Percentiles rank a stretch among this genome's conserved stretches.
These are phyloP conservation scores for Athalia cordata DNA, from an alignment of 2,888 invertebrate species.

Conservation along the genomic window DNA sequence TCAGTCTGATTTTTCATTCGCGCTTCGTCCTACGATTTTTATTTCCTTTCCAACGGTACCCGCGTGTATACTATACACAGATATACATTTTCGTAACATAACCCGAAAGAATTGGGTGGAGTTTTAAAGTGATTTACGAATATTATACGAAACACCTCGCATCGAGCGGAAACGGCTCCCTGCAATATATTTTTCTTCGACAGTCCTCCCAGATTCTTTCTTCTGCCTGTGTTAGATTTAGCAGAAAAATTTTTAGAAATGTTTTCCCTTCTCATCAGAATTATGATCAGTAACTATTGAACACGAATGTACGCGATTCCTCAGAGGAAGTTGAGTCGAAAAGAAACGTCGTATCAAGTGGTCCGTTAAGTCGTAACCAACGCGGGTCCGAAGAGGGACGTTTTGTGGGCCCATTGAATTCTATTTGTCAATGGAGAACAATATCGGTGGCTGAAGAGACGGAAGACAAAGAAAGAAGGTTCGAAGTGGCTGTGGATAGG, in stretches of 20 bases:
- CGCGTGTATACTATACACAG: background rate
- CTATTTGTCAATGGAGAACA: constrained; percentile 68
- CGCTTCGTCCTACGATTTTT: constrained; percentile 16
- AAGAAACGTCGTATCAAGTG: constrained; percentile 39
- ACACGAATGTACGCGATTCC: background rate
- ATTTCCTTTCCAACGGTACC: constrained; percentile 11
- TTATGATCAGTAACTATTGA: background rate
- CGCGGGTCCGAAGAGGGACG: constrained; percentile 46
- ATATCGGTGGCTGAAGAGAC: constrained; percentile 56
- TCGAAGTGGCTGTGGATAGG: constrained; percentile 17
- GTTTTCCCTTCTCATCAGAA: background rate
- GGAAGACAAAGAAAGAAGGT: constrained; percentile 44
- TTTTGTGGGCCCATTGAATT: constrained; percentile 63
- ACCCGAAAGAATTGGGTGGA: constrained; percentile 33
- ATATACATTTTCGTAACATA: constrained; percentile 15
- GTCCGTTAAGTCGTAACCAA: constrained; percentile 51
- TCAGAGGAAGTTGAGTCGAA: constrained; percentile 26
- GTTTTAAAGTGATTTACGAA: constrained; percentile 38
- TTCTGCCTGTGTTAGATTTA: background rate
- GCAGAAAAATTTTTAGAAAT: background rate
- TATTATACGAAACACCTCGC: background rate
- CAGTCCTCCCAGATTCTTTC: background rate
- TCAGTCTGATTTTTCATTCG: constrained; percentile 30
- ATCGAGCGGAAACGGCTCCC: constrained; percentile 3
- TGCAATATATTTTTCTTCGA: constrained; percentile 27